These are phyloP conservation scores for Thripadectes ignobilis DNA, from an alignment of 2,797 vertebrate species.

Conservation along the genomic window DNA sequence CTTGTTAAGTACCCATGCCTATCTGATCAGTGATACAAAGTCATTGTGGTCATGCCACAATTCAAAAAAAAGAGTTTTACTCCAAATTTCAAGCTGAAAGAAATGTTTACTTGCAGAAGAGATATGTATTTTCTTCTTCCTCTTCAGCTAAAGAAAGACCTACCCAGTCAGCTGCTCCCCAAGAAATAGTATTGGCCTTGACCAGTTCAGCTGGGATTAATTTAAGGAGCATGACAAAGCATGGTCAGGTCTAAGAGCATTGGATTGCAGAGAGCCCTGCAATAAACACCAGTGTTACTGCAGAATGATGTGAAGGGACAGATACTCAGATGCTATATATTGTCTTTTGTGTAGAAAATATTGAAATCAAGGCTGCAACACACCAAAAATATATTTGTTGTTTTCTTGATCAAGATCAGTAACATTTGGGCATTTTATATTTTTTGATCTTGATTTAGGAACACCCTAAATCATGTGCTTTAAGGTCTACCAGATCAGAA, in stretches of 20 bases:
- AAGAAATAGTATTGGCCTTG: neutral
- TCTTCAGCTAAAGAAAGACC: neutral
- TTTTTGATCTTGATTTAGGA: neutral
- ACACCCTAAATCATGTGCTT: neutral
- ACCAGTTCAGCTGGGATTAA: neutral
- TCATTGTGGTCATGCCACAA: fast-evolving
- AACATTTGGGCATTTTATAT: neutral
- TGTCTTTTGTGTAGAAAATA: neutral
- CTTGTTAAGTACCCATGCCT: neutral
- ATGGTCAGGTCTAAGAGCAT: neutral
- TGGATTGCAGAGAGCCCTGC: neutral
- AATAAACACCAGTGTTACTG: neutral
- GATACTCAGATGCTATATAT: neutral
- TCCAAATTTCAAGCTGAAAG: neutral
- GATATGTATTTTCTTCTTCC: neutral
- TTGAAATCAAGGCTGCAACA: neutral
- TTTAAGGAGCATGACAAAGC: neutral
- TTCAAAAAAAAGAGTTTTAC: neutral
- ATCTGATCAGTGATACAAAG: neutral
- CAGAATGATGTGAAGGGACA: fast-evolving
- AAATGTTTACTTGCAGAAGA: neutral
- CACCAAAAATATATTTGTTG: neutral
- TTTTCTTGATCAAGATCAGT: neutral
- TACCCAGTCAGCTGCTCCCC: neutral
- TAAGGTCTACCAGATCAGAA: neutral